Conservation (phyloP, 2,888 invertebrate genomes). For the Torymus texanus region DNA sequence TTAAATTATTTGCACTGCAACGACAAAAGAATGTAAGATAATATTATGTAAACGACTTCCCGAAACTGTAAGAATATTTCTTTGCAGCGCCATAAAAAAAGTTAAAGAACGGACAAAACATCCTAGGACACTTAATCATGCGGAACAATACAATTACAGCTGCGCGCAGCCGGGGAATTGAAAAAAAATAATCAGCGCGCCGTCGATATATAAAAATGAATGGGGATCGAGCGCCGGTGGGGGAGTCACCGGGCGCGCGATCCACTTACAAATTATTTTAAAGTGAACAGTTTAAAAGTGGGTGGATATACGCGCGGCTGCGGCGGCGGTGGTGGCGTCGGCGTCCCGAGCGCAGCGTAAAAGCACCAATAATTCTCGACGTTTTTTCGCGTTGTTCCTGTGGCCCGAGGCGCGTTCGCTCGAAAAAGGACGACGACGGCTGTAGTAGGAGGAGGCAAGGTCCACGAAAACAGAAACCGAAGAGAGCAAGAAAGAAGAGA, state of each 20-base stretch:
- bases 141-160: conserved; percentile 42
- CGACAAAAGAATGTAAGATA: no score
- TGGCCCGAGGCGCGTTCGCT: conserved; percentile 29
- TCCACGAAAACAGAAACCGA: conserved; percentile 48
- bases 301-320: conserved; percentile 36
- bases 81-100: background rate
- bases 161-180: background rate
- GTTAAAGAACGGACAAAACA: conserved; percentile 11
- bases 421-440: conserved; percentile 23
- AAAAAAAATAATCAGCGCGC: conserved; percentile 17
- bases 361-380: conserved; percentile 52
- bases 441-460: conserved; percentile 2
- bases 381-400: conserved; percentile 28
- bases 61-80: no score
- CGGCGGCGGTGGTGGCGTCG: background rate
- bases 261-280: conserved; percentile 54
- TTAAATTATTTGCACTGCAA: no score
- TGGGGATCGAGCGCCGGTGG: background rate
- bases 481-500: conserved; percentile 14
- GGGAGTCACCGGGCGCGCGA: conserved; percentile 8
- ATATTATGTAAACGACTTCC: no score
- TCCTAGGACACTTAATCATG: conserved; percentile 15
- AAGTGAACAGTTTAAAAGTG: conserved; percentile 51
- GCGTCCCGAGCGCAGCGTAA: conserved; percentile 2
- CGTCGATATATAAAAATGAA: conserved; percentile 38